Conservation (phyloP, 2,113 vertebrate species). For the Dicerorhinus sumatrensis region DNA sequence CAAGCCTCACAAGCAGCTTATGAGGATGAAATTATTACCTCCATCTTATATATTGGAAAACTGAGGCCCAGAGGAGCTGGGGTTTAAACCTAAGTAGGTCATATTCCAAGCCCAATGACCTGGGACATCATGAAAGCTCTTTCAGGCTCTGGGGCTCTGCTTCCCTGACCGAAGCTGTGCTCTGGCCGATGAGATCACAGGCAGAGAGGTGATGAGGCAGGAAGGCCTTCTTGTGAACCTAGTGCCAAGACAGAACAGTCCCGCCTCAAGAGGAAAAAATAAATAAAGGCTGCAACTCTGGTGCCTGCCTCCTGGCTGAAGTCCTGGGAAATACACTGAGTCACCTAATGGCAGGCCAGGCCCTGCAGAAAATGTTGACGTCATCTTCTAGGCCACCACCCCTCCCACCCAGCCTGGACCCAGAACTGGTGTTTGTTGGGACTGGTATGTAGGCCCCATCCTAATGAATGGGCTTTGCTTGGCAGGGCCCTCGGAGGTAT, state of each 20-base stretch:
- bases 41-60: constrained; percentile 52
- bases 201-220: constrained; percentile 4
- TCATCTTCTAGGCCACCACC: constrained; percentile 47
- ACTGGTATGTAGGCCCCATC: not conserved
- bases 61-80: not conserved
- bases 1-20: not conserved
- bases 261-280: constrained; percentile 38
- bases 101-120: not conserved
- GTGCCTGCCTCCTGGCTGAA: constrained; percentile 4
- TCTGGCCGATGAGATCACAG: constrained; percentile 12
- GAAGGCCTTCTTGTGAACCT: constrained; percentile 38
- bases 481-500: not conserved
- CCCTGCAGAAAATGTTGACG: not conserved
- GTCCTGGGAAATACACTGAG: constrained; percentile 65
- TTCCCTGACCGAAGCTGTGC: not conserved
- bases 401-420: not conserved
- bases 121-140: not conserved
- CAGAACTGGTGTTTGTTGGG: constrained; percentile 4
- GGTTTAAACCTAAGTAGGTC: constrained; percentile 5
- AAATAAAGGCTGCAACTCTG: constrained; percentile 33
- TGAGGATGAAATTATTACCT: constrained; percentile 33
- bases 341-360: constrained; percentile 66
- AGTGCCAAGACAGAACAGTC: constrained; percentile 40
- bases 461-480: constrained; percentile 20
- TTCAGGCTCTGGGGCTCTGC: not conserved